Conservation (phyloP, 2,113 vertebrate species). For the Pipa parva region DNA sequence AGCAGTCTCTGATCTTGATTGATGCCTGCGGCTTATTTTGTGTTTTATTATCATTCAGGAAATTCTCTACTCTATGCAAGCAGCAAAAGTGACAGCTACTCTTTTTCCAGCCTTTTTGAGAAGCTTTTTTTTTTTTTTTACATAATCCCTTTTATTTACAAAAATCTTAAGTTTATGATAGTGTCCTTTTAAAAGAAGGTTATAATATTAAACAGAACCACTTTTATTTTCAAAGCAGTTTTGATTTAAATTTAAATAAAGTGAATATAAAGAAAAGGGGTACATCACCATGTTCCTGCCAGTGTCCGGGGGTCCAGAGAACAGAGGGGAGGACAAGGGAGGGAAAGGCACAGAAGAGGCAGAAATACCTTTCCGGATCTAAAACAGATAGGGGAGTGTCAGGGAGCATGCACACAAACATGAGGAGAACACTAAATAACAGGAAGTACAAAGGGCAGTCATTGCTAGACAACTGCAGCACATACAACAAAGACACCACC, state of each 20-base stretch:
- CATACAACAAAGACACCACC: slow-evolving; percentile 26
- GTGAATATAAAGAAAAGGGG: slow-evolving; percentile 6
- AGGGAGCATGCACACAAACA: slow-evolving; percentile 6
- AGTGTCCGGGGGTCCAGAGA: slow-evolving; percentile 78
- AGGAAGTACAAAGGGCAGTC: slow-evolving; percentile 1
- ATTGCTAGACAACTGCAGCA: not conserved
- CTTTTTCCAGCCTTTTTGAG: too few relatives aligned
- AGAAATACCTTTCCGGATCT: slow-evolving; percentile 86
- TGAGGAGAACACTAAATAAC: not conserved
- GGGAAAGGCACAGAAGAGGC: slow-evolving; percentile 71
- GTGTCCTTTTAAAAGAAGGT: too few relatives aligned
- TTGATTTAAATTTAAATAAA: slow-evolving; percentile 6
- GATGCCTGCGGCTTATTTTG: too few relatives aligned
- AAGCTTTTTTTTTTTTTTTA: too few relatives aligned
- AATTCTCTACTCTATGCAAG: too few relatives aligned
- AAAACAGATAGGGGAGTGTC: slow-evolving; percentile 46
- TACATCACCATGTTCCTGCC: slow-evolving; percentile 82
- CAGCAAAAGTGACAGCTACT: too few relatives aligned
- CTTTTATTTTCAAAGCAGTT: too few relatives aligned
- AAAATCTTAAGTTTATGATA: too few relatives aligned
- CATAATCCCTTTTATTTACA: too few relatives aligned
- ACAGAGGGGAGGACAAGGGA: slow-evolving; percentile 75
- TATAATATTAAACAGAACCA: too few relatives aligned
- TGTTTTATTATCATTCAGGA: too few relatives aligned
- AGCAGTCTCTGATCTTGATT: too few relatives aligned